Conservation (phyloP, 2,113 vertebrate species). For the Andinoacara biseriatus region DNA sequence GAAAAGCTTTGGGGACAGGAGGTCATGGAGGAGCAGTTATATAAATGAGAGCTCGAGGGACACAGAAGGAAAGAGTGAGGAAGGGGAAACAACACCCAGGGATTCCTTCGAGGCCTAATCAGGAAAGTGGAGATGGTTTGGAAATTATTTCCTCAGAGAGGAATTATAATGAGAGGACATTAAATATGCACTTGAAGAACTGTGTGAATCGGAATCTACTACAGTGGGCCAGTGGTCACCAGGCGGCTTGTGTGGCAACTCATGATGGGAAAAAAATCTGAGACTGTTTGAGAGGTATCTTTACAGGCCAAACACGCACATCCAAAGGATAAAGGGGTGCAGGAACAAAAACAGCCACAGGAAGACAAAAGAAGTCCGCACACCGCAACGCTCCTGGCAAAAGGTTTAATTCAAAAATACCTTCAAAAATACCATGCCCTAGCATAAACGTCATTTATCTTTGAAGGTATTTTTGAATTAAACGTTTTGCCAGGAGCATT, state of each 20-base stretch:
- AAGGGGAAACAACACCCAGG: conserved; percentile 57
- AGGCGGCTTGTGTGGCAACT: conserved; percentile 24
- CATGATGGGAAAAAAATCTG: neutral
- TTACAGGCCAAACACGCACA: no score
- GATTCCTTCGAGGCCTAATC: conserved; percentile 75
- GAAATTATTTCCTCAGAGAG: conserved; percentile 68
- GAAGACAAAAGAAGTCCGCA: no score
- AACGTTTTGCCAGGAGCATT: no score
- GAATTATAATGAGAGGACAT: conserved; percentile 72
- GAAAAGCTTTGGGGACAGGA: conserved; percentile 25
- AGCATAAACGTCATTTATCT: no score
- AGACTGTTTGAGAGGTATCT: neutral
- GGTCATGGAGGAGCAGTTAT: conserved; percentile 53
- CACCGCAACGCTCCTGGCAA: no score
- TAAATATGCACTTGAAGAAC: conserved; percentile 71
- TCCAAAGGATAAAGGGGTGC: no score
- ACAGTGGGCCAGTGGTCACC: conserved; percentile 43
- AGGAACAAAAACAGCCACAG: no score
- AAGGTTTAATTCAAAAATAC: no score
- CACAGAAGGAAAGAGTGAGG: conserved; percentile 42
- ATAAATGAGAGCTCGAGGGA: conserved; percentile 71
- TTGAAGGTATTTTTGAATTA: no score
- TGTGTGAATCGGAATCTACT: conserved; percentile 36
- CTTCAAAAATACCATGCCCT: no score
- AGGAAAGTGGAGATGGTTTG: conserved; percentile 56